Evolutionary conservation across 2,797 vertebrate species (phyloP).

Genomic region (Fringilla coelebs): DNA sequence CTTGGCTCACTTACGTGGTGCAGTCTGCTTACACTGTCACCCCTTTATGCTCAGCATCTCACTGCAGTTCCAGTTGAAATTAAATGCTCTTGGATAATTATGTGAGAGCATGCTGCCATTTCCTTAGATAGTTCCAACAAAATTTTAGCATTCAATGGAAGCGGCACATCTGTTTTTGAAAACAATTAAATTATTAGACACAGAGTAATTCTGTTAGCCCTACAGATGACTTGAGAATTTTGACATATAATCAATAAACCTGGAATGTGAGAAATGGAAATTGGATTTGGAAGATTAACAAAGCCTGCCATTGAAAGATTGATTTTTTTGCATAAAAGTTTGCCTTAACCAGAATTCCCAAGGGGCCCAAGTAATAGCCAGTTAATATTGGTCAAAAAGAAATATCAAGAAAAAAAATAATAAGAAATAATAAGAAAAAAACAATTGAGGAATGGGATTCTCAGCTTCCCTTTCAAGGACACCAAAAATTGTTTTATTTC

Average conservation of each 20-base stretch:
- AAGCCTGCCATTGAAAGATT: slow-evolving; percentile 53
- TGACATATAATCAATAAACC: slow-evolving; percentile 72
- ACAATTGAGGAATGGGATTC: background rate
- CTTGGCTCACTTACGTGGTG: rapidly evolving
- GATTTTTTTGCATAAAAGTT: slow-evolving; percentile 55
- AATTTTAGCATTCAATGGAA: slow-evolving; percentile 66
- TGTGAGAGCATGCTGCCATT: slow-evolving; percentile 14
- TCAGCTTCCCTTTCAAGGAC: background rate
- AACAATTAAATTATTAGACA: slow-evolving; percentile 75
- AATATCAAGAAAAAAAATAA: background rate
- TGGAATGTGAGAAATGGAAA: slow-evolving; percentile 68
- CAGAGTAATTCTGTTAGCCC: slow-evolving; percentile 65
- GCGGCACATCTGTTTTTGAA: slow-evolving; percentile 71
- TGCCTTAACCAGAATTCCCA: slow-evolving; percentile 7
- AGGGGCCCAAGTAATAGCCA: background rate
- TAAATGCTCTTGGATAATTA: slow-evolving; percentile 1
- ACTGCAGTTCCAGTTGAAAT: background rate
- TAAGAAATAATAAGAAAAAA: background rate
- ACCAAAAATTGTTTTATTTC: background rate
- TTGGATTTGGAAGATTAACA: slow-evolving; percentile 55
- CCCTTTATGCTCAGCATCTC: background rate
- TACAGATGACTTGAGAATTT: slow-evolving; percentile 58
- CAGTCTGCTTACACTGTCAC: background rate
- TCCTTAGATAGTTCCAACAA: slow-evolving; percentile 55
- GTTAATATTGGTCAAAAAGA: slow-evolving; percentile 4